Evolutionary conservation across 2,113 vertebrate genomes (phyloP).

Genomic region (Agapornis roseicollis): DNA sequence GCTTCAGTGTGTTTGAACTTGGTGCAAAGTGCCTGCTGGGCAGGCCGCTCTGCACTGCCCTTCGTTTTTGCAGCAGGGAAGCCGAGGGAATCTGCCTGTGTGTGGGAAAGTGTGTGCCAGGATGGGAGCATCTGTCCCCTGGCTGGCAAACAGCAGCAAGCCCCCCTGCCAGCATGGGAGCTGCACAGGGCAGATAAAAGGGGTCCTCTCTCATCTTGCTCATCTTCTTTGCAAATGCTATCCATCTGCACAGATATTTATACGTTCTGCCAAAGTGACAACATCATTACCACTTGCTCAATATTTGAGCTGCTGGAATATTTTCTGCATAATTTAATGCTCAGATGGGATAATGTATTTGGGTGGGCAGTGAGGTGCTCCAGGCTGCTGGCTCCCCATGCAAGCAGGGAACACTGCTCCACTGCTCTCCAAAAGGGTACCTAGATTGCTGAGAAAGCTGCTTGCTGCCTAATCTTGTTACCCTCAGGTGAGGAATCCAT

Average conservation of each 20-base stretch:
- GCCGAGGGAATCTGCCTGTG: neutral
- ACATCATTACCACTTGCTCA: conserved; percentile 68
- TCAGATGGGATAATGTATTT: conserved; percentile 61
- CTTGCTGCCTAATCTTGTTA: neutral
- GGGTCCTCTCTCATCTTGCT: neutral
- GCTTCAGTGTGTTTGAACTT: neutral
- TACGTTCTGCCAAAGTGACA: conserved; percentile 68
- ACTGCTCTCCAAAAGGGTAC: neutral
- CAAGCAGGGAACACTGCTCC: rapidly evolving
- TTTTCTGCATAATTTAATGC: conserved; percentile 73
- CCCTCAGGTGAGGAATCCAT: neutral
- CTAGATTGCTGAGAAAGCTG: neutral
- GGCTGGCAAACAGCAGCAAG: neutral
- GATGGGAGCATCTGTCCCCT: neutral
- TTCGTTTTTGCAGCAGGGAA: neutral
- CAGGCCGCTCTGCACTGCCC: rapidly evolving
- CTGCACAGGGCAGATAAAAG: conserved; percentile 39
- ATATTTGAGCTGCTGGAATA: conserved; percentile 60
- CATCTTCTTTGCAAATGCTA: conserved; percentile 4
- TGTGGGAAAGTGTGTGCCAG: neutral
- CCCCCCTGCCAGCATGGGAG: neutral
- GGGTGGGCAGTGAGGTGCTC: neutral
- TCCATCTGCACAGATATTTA: conserved; percentile 67
- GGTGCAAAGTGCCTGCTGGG: neutral
- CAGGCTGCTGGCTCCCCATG: neutral